phyloP scores from a whole-genome alignment of 1,140 invertebrate species.

The Drusus annulatus region DNA sequence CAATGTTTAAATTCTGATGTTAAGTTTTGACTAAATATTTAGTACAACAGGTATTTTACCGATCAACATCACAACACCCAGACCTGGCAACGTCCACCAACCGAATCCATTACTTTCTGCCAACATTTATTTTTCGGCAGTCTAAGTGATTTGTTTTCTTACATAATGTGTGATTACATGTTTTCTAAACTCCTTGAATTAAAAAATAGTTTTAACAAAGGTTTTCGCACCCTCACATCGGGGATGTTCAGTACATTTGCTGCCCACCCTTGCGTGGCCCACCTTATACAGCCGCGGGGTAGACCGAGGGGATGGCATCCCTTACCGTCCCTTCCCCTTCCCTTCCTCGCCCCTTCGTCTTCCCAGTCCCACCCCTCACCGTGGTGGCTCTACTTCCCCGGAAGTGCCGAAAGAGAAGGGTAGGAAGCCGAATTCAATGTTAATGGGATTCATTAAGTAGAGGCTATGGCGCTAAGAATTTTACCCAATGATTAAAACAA shows the following conservation, averaged over 20 bases:
- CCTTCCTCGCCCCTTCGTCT: too few relatives aligned
- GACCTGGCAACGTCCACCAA: too few relatives aligned
- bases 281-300: constrained; percentile 7
- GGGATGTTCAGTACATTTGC: constrained; percentile 24
- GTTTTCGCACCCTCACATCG: background rate
- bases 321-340: too few relatives aligned
- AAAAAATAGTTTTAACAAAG: constrained; percentile 1
- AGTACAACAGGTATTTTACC: too few relatives aligned
- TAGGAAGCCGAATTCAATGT: constrained; percentile 3
- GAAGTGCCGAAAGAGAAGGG: background rate
- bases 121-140: too few relatives aligned
- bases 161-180: too few relatives aligned
- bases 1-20: too few relatives aligned
- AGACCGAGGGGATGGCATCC: background rate
- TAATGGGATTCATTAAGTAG: background rate
- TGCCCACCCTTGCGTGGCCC: constrained; percentile 15
- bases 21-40: too few relatives aligned
- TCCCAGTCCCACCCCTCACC: background rate
- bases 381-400: background rate
- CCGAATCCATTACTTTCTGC: too few relatives aligned
- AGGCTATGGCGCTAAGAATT: background rate
- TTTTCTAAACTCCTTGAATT: background rate
- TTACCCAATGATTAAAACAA: background rate
- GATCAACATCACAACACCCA: too few relatives aligned
- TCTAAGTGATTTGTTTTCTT: too few relatives aligned